Evolutionary conservation across 2,888 invertebrate genomes (phyloP), one percentile per base, ranked within the genome.

Genomic region (Aricia artaxerxes): DNA sequence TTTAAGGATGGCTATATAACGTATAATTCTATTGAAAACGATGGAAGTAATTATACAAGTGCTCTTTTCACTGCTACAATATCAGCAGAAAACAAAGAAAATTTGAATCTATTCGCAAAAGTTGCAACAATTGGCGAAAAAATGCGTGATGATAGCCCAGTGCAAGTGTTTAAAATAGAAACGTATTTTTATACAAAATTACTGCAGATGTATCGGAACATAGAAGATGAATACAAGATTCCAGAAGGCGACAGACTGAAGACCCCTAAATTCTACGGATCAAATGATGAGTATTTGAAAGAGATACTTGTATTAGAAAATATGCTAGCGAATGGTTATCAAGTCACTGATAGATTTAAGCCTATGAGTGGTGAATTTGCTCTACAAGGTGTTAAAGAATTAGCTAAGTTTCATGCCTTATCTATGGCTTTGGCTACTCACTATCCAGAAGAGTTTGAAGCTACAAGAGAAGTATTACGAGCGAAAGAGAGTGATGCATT

Each of bases 381-480:
- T 0, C 77, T 84, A 0, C 77, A 82, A 31, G 83, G 86, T 0
- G 73, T 87, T 0, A 82, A 80, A 24, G 85, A 85, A 3, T 79
- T 90, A 44, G 90, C 88, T 0, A 88, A 87, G 80, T 83, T 89
- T 16, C 91, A 91, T 79, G 88, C 90, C 0, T 82, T 89, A 1
- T 89, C 90, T 0, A 85, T 89, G 35, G 89, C 88, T 0, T 85
- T 85, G 78, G 82, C 82, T 24, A 6, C 3, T 9, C 44, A 80
- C 44, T 31, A 75, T n/a, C 83, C 57, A 9, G 2, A 60, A 38
- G 78, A 61, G 24, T 78, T 44, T 31, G 40, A 78, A 75, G 24
- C 7, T 7, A 61, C 31, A 9, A 35, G 57, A 44, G 24, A 79
- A 61, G 73, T 40, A 16, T 57, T 73, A 40, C n/a, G 13, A 61